These are phyloP conservation scores for Amitus sp. DNA, from an alignment of 2,888 invertebrate genomes.

Conservation along the genomic window DNA sequence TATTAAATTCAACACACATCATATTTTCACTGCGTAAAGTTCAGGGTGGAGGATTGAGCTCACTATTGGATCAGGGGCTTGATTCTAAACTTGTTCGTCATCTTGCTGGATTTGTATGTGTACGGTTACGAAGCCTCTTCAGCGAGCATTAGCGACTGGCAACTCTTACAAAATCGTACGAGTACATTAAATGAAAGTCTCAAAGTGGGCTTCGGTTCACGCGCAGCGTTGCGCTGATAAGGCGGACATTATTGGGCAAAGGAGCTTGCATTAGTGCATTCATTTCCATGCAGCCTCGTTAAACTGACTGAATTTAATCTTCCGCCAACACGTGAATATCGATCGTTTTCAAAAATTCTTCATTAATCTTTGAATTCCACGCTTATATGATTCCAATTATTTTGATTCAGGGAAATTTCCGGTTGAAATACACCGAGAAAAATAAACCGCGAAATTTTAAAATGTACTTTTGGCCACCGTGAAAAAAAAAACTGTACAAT, in stretches of 20 bases:
- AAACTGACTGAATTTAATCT: slow-evolving; percentile 60
- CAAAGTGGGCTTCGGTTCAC: slow-evolving; percentile 36
- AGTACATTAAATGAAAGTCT: slow-evolving; percentile 30
- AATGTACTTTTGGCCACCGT: too few species aligned
- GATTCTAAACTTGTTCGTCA: too few species aligned
- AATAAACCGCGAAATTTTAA: too few species aligned
- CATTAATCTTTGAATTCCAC: slow-evolving; percentile 1
- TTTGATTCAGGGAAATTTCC: too few species aligned
- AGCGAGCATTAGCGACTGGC: slow-evolving; percentile 29
- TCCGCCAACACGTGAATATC: slow-evolving; percentile 29
- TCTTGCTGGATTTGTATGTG: too few species aligned
- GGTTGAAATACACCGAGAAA: too few species aligned
- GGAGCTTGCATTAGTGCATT: slow-evolving; percentile 48
- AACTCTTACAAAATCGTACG: slow-evolving; percentile 33
- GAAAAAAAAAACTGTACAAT: too few species aligned
- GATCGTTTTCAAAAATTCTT: slow-evolving; percentile 9
- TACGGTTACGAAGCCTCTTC: slow-evolving; percentile 19
- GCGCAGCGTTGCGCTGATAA: slow-evolving; percentile 51
- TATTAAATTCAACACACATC: too few species aligned
- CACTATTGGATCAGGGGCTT: too few species aligned
- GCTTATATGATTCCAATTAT: too few species aligned
- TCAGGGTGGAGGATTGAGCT: too few species aligned
- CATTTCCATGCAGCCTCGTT: slow-evolving; percentile 59
- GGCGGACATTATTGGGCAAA: slow-evolving; percentile 48
- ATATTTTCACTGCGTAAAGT: too few species aligned